phyloP scores from a whole-genome alignment of 2,888 invertebrate genomes.

The Cheilosia impressa region DNA sequence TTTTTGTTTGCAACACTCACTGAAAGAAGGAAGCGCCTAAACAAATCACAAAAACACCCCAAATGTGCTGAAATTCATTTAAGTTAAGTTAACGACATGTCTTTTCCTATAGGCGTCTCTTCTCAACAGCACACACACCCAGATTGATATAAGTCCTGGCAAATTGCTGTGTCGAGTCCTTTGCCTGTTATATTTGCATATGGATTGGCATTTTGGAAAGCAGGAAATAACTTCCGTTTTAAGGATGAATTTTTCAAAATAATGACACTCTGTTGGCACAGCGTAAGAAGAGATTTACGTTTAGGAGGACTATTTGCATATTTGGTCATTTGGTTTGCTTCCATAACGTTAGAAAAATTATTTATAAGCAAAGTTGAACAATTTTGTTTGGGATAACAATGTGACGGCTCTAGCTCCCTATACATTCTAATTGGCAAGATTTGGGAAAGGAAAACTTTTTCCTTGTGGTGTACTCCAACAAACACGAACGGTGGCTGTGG shows the following conservation, averaged over 20 bases:
- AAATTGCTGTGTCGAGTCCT: constrained; percentile 31
- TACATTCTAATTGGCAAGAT: constrained; percentile 14
- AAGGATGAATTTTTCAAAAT: constrained; percentile 26
- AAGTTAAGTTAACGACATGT: constrained; percentile 36
- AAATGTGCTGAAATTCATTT: constrained; percentile 34
- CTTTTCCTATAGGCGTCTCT: neutral
- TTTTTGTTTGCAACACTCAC: neutral
- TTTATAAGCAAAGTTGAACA: constrained; percentile 9
- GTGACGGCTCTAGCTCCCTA: neutral
- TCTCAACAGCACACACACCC: constrained; percentile 20
- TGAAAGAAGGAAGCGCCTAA: constrained; percentile 6
- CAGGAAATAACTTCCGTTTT: constrained; percentile 24
- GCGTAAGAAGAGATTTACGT: constrained; percentile 37
- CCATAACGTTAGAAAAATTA: neutral
- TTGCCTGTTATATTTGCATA: constrained; percentile 56
- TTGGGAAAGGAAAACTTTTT: constrained; percentile 4
- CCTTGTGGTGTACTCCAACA: neutral
- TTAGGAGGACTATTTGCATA: constrained; percentile 36
- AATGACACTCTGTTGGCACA: constrained; percentile 16
- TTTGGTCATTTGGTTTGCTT: constrained; percentile 44
- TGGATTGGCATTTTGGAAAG: constrained; percentile 39
- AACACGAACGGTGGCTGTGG: neutral
- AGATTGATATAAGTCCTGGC: constrained; percentile 43
- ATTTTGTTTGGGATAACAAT: constrained; percentile 35
- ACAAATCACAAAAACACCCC: constrained; percentile 33